A percentile compares a stretch with the other conserved stretches of the same genome.
Conservation (phyloP, 2,113 vertebrate species). For the Chloroceryle aenea region DNA sequence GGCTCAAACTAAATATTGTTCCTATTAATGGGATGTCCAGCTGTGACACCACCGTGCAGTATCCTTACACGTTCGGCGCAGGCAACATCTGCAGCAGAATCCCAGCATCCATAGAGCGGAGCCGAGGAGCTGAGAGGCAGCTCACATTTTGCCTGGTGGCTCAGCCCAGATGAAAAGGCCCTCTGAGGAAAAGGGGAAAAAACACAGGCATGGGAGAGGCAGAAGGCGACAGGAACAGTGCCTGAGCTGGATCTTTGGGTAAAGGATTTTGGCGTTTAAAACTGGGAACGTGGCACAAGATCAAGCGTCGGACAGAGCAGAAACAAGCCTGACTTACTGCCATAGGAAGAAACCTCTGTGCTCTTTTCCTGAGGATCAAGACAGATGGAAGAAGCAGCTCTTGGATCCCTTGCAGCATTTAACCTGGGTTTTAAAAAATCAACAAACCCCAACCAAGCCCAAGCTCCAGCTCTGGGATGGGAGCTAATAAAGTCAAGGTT, state of each 20-base stretch:
- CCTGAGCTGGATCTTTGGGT: not conserved
- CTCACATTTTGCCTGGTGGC: not conserved
- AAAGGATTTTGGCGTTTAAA: not conserved
- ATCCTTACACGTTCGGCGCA: not conserved
- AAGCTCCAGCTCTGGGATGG: not conserved
- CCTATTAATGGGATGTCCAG: constrained; percentile 62
- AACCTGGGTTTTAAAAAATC: not conserved
- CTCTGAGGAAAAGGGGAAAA: not conserved
- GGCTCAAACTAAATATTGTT: constrained; percentile 39
- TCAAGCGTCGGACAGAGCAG: not conserved
- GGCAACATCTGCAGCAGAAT: constrained; percentile 63
- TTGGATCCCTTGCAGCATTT: not conserved
- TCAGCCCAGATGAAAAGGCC: not conserved
- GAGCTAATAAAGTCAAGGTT: not conserved
- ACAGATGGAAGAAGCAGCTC: not conserved
- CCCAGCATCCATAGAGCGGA: not conserved
- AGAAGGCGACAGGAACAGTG: not conserved
- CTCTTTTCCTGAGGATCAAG: not conserved
- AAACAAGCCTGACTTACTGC: not conserved
- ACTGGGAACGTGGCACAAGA: not conserved
- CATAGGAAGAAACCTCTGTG: accelerated
- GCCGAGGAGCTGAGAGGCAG: not conserved
- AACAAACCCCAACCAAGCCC: no score
- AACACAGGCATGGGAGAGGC: not conserved
- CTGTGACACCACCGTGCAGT: not conserved